Conservation (phyloP, 1,140 invertebrate species). For the Macrobrachium nipponense region DNA sequence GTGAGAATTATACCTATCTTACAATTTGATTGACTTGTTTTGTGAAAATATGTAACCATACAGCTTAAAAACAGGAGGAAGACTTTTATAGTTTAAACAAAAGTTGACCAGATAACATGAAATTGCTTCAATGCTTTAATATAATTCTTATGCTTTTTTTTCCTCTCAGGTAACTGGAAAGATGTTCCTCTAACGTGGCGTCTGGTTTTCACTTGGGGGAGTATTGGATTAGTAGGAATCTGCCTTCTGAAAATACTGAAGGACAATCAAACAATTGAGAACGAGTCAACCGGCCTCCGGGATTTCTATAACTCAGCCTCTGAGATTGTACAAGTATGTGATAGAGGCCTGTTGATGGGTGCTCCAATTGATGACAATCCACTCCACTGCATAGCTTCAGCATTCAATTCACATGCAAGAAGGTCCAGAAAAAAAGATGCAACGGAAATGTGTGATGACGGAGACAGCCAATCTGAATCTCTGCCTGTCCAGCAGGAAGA, state of each 20-base stretch:
- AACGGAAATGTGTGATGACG: background rate
- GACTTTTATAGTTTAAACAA: background rate
- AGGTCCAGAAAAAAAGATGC: background rate
- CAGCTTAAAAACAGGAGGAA: background rate
- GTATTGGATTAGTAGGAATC: conserved; percentile 68
- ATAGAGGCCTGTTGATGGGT: conserved; percentile 86
- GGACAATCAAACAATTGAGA: background rate
- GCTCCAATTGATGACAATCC: conserved; percentile 73
- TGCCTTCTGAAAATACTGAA: conserved; percentile 32
- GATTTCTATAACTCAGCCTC: conserved; percentile 65
- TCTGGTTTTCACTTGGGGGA: conserved; percentile 69
- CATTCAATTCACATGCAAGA: conserved; percentile 40
- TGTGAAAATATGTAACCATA: too few species aligned
- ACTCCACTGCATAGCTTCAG: conserved; percentile 67
- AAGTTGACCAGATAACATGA: background rate
- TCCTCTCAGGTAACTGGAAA: conserved; percentile 86
- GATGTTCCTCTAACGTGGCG: conserved; percentile 75
- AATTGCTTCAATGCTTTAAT: background rate
- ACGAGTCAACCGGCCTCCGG: too few species aligned
- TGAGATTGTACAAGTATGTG: conserved; percentile 78
- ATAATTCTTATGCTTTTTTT: background rate
- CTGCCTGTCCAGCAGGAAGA: background rate
- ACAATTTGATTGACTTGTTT: too few species aligned
- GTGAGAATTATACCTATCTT: too few species aligned
- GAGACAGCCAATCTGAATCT: background rate